phyloP scores from a whole-genome alignment of 2,888 invertebrate genomes.

The Cantharis rufa region DNA sequence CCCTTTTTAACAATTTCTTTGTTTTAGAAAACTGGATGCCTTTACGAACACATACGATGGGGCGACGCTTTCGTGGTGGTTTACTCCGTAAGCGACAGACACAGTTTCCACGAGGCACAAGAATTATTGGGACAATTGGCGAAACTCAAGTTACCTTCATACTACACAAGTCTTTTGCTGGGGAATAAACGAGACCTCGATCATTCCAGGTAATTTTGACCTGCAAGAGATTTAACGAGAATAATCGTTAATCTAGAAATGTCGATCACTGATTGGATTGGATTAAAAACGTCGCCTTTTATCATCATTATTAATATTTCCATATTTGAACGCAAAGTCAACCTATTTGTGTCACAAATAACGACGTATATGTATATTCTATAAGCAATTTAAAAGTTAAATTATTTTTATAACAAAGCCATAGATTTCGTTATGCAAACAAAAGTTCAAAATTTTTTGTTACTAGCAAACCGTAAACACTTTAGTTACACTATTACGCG shows the following conservation, averaged over 20 bases:
- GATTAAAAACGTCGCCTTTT: neutral
- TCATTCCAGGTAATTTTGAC: constrained; percentile 68
- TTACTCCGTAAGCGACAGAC: constrained; percentile 77
- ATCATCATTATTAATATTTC: constrained; percentile 9
- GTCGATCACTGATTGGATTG: constrained; percentile 6
- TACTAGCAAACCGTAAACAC: neutral
- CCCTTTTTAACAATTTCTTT: constrained; percentile 28
- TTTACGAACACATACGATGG: constrained; percentile 79
- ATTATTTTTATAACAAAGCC: neutral
- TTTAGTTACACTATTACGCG: neutral
- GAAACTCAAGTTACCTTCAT: constrained; percentile 73
- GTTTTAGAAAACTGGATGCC: constrained; percentile 71
- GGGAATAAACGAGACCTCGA: constrained; percentile 83
- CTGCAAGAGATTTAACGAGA: neutral
- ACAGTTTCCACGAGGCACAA: constrained; percentile 75
- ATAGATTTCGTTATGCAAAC: neutral
- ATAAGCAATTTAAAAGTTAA: neutral
- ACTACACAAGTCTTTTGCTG: constrained; percentile 75
- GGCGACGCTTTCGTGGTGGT: constrained; percentile 83
- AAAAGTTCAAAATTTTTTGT: neutral
- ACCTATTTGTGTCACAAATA: constrained; percentile 16
- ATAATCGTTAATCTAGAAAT: constrained; percentile 12
- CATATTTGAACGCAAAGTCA: constrained; percentile 14
- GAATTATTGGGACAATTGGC: constrained; percentile 72
- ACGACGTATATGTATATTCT: neutral